Conservation (phyloP, 2,797 vertebrate species). For the Todus mexicanus region DNA sequence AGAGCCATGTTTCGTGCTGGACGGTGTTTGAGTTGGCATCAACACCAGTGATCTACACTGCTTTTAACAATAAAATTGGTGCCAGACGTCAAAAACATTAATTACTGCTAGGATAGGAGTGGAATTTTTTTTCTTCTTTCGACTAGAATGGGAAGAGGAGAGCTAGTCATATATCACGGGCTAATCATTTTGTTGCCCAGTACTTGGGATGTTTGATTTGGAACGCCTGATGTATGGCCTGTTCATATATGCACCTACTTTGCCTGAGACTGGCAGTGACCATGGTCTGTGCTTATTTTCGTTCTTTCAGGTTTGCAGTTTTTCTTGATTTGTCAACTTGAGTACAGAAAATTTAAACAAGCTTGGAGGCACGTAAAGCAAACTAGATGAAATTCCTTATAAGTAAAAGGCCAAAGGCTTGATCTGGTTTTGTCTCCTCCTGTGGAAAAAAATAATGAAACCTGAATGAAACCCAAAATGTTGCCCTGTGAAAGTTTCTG, state of each 20-base stretch:
- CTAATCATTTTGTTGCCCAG: background rate
- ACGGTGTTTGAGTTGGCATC: background rate
- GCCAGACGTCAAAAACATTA: background rate
- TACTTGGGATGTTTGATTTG: background rate
- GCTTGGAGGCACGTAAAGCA: background rate
- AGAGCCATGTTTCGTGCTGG: background rate
- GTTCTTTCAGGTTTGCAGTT: background rate
- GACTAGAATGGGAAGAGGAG: background rate
- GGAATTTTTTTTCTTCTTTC: background rate
- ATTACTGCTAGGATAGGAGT: background rate
- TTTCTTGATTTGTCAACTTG: background rate
- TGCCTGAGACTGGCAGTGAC: background rate
- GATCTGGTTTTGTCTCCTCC: background rate
- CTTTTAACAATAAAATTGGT: background rate
- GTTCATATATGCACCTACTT: background rate
- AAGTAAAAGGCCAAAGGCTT: background rate
- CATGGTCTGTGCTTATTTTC: background rate
- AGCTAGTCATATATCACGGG: background rate
- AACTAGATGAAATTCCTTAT: background rate
- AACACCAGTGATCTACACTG: background rate
- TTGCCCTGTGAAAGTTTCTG: background rate
- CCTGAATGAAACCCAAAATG: background rate
- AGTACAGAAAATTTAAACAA: background rate
- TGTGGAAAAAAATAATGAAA: background rate
- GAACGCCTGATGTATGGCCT: background rate